Evolutionary conservation across 2,797 vertebrate genomes (phyloP).

Genomic region (Platalea minor): DNA sequence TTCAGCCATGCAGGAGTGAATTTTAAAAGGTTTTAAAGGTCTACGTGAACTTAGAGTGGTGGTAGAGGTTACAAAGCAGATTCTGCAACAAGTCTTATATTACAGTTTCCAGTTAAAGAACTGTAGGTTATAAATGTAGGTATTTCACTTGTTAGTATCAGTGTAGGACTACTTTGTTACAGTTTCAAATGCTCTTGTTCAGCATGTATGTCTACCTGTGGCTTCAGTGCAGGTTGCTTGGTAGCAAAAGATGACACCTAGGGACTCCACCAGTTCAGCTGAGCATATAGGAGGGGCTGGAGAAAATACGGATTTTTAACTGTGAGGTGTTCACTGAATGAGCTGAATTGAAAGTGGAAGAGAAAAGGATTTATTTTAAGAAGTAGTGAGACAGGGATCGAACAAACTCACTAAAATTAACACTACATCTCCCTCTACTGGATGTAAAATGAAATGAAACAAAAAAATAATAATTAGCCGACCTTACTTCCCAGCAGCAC

Average conservation of each 20-base stretch:
- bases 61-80: neutral
- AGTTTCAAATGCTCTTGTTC: neutral
- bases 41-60: neutral
- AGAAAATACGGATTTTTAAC: neutral
- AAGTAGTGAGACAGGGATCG: neutral
- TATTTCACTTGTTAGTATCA: neutral
- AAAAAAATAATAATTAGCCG: neutral
- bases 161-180: neutral
- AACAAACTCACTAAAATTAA: neutral
- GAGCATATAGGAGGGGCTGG: neutral
- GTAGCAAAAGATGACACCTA: neutral
- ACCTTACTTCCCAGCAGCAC: neutral
- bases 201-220: neutral
- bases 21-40: neutral
- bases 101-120: neutral
- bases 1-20: neutral
- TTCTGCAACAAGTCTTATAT: neutral
- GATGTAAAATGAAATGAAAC: neutral
- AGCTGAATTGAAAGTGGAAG: neutral
- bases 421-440: constrained; percentile 42
- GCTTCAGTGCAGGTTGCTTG: neutral
- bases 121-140: neutral
- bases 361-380: neutral
- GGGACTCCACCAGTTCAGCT: neutral
- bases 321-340: neutral